phyloP scores from a whole-genome alignment of 2,888 invertebrate species.

The Metallyticus violacea region DNA sequence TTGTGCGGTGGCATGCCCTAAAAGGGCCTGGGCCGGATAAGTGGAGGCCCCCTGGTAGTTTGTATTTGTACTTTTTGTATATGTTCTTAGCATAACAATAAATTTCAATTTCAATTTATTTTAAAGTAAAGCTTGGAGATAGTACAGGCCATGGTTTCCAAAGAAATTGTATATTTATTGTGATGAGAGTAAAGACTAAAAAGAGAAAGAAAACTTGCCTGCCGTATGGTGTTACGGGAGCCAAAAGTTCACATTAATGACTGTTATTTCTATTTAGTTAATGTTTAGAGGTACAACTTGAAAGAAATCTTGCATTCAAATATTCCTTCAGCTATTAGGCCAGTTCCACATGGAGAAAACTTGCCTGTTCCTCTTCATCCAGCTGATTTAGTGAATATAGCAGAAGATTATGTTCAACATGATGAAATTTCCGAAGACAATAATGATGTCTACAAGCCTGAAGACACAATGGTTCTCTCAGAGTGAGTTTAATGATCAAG shows the following conservation, averaged over 20 bases:
- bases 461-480: not conserved
- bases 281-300: not conserved
- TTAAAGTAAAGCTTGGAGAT: too few relatives aligned
- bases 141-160: not conserved
- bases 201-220: not conserved
- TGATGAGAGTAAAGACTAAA: not conserved
- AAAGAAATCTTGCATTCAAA: not conserved
- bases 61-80: too few relatives aligned
- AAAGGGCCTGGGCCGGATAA: too few relatives aligned
- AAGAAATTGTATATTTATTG: not conserved
- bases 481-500: not conserved
- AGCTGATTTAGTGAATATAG: not conserved
- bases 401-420: too few relatives aligned
- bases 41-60: too few relatives aligned
- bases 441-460: not conserved
- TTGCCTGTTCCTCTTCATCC: not conserved
- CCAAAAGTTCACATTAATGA: not conserved
- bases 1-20: too few relatives aligned
- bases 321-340: not conserved
- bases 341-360: not conserved
- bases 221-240: not conserved
- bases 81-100: too few relatives aligned
- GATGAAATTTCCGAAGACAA: not conserved
- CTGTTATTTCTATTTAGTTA: not conserved
- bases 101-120: too few relatives aligned